These are phyloP conservation scores for Meriones psammophilus DNA, from an alignment of 2,797 vertebrate species.

Conservation along the genomic window DNA sequence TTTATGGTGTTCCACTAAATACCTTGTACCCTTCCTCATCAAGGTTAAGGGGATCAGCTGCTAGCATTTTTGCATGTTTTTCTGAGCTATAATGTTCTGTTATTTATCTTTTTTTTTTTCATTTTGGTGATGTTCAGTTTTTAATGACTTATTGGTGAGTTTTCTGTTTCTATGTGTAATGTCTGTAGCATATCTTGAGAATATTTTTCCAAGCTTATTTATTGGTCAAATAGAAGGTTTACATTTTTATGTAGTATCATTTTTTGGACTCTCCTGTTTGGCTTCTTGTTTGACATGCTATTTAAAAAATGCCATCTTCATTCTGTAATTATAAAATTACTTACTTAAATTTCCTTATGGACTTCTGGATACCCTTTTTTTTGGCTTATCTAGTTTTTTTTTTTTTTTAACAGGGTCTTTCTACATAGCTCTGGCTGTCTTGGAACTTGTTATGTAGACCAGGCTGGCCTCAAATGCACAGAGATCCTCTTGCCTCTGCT, in stretches of 20 bases:
- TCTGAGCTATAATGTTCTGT: not conserved
- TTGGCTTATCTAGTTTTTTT: not conserved
- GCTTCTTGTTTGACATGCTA: conserved; percentile 67
- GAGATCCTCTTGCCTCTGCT: not conserved
- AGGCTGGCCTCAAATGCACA: not conserved
- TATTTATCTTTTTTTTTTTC: not conserved
- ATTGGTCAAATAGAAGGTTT: conserved; percentile 75
- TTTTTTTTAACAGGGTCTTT: conserved; percentile 1
- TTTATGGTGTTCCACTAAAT: not conserved
- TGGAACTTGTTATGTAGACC: not conserved
- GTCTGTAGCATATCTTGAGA: conserved; percentile 69
- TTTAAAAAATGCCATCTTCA: conserved; percentile 42
- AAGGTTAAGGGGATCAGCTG: not conserved
- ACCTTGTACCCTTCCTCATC: not conserved
- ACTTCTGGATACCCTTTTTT: not conserved
- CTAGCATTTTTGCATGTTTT: conserved; percentile 29
- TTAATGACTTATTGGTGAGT: conserved; percentile 39
- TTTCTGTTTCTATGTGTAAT: conserved; percentile 71
- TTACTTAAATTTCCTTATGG: conserved; percentile 64
- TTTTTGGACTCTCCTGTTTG: conserved; percentile 70
- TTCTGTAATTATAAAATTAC: conserved; percentile 51
- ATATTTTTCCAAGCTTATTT: conserved; percentile 74
- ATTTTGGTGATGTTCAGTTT: conserved; percentile 30
- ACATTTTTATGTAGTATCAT: conserved; percentile 70
- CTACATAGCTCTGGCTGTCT: not conserved